phyloP scores from a whole-genome alignment of 2,113 vertebrate species.

The Grallaria varia region DNA sequence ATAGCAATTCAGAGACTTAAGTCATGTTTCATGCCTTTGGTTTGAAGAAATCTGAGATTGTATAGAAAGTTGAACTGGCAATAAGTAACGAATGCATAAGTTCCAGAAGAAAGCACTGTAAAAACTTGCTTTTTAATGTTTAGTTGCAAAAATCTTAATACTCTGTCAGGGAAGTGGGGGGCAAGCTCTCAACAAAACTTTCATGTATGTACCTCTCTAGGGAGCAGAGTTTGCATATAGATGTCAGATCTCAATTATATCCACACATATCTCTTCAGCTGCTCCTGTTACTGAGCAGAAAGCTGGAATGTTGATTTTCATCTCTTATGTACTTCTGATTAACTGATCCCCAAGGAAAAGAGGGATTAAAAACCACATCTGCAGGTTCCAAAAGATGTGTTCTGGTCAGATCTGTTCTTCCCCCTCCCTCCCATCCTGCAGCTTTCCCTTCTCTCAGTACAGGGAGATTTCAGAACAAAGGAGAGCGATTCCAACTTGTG shows the following conservation, averaged over 20 bases:
- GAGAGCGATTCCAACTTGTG: background rate
- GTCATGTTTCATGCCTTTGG: background rate
- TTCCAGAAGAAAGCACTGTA: background rate
- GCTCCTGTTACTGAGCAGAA: conserved; percentile 1
- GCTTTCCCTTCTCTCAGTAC: background rate
- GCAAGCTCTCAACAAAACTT: background rate
- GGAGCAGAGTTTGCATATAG: background rate
- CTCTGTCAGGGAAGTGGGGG: background rate
- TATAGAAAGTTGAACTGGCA: background rate
- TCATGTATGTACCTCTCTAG: background rate
- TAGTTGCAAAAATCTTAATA: background rate
- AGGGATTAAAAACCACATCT: background rate
- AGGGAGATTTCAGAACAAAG: background rate
- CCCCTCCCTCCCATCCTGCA: accelerated
- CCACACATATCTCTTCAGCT: conserved; percentile 12
- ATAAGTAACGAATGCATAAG: background rate
- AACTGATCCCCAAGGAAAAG: background rate
- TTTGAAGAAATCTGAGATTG: background rate
- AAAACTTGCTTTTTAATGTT: background rate
- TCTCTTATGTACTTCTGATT: background rate
- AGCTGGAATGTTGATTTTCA: background rate
- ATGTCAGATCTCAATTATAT: background rate
- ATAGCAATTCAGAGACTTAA: background rate
- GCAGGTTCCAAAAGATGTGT: background rate
- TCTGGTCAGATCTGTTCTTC: background rate